A percentile compares a stretch with the other conserved stretches of the same genome.
phyloP scores from a whole-genome alignment of 2,797 vertebrate genomes.

The Sebastes iracundus region DNA sequence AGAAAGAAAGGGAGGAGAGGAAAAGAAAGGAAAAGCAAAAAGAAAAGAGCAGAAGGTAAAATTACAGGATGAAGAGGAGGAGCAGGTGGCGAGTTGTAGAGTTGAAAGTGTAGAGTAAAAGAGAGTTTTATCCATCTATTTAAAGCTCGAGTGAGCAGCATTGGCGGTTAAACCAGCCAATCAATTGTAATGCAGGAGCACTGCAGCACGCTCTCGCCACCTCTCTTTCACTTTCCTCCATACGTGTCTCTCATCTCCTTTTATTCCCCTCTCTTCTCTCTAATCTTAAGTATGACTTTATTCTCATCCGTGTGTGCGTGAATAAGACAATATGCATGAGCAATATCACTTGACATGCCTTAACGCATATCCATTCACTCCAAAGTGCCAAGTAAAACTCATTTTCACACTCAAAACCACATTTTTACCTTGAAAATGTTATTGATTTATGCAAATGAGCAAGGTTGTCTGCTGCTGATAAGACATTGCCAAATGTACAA shows the following conservation, averaged over 20 bases:
- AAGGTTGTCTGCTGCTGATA: slow-evolving; percentile 33
- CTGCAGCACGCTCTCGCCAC: slow-evolving; percentile 65
- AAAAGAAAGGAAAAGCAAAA: background rate
- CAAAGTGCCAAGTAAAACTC: slow-evolving; percentile 26
- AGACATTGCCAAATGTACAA: slow-evolving; percentile 25
- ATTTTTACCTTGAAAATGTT: slow-evolving; percentile 28
- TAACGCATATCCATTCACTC: slow-evolving; percentile 42
- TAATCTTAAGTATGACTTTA: slow-evolving; percentile 48
- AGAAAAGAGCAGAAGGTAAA: background rate
- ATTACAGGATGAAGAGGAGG: slow-evolving; percentile 11
- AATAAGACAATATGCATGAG: slow-evolving; percentile 35
- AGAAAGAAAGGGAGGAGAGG: background rate
- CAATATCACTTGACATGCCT: slow-evolving; percentile 22
- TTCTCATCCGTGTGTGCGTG: slow-evolving; percentile 6
- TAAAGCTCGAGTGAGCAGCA: slow-evolving; percentile 73
- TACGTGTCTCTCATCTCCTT: slow-evolving; percentile 37
- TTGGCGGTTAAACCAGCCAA: slow-evolving; percentile 70
- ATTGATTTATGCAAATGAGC: slow-evolving; percentile 58
- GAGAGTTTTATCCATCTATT: slow-evolving; percentile 75
- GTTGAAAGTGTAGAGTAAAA: slow-evolving; percentile 46
- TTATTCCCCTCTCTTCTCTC: slow-evolving; percentile 32
- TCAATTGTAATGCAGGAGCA: slow-evolving; percentile 74
- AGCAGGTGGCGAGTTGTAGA: slow-evolving; percentile 18
- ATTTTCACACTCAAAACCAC: slow-evolving; percentile 6
- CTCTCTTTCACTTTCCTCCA: slow-evolving; percentile 49